Percentiles rank a stretch among this genome's conserved stretches.
Evolutionary conservation across 2,888 invertebrate genomes (phyloP).

Genomic region (Synergus itoensis): DNA sequence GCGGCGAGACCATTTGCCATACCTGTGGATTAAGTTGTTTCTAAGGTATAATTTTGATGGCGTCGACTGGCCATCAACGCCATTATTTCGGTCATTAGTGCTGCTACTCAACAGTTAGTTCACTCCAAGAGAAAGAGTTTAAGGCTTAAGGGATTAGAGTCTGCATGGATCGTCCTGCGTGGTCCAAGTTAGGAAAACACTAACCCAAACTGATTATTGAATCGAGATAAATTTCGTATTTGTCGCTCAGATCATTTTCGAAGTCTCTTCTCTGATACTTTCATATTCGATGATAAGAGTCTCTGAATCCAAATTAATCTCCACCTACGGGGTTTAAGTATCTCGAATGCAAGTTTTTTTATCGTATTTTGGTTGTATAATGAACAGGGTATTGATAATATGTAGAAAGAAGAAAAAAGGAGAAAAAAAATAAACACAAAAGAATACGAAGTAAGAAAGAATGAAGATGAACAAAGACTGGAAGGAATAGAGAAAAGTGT

Average conservation of each 20-base stretch:
- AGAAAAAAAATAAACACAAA: background rate
- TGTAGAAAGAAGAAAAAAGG: background rate
- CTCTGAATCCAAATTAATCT: background rate
- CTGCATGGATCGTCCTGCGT: background rate
- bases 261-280: background rate
- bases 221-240: slow-evolving; percentile 16
- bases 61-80: slow-evolving; percentile 23
- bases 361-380: background rate
- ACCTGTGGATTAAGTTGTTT: slow-evolving; percentile 37
- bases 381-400: background rate
- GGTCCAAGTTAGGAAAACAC: slow-evolving; percentile 3
- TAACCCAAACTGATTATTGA: slow-evolving; percentile 19
- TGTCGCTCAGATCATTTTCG: background rate
- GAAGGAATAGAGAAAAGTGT: no score
- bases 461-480: no score
- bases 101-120: slow-evolving; percentile 2
- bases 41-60: slow-evolving; percentile 25
- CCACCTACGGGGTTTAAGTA: background rate
- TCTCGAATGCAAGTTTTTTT: background rate
- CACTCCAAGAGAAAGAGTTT: slow-evolving; percentile 5
- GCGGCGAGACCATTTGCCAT: background rate
- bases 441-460: background rate
- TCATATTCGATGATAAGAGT: background rate
- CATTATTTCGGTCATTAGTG: slow-evolving; percentile 26
- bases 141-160: slow-evolving; percentile 30